These are phyloP conservation scores for Florisuga fusca DNA, from an alignment of 2,797 vertebrate genomes.

Conservation along the genomic window DNA sequence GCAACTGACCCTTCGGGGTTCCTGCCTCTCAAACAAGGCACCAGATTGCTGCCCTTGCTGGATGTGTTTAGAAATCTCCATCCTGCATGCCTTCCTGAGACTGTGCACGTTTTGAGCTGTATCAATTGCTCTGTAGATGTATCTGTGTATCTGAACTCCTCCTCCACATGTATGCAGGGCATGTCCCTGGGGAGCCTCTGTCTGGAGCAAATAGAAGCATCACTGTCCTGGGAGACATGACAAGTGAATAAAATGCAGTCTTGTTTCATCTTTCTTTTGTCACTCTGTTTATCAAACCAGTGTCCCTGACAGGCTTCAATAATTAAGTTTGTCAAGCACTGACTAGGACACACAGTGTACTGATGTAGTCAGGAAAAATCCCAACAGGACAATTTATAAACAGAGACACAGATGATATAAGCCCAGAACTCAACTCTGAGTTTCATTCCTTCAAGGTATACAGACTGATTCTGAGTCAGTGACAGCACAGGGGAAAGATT, in stretches of 20 bases:
- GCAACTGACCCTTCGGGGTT: background rate
- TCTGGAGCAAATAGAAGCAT: background rate
- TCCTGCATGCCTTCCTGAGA: background rate
- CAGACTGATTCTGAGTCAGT: background rate
- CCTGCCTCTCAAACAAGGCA: background rate
- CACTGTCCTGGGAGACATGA: background rate
- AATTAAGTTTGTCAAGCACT: conserved; percentile 31
- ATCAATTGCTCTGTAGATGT: background rate
- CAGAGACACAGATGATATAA: background rate
- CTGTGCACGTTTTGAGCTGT: background rate
- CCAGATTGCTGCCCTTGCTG: background rate
- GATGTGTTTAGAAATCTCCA: background rate
- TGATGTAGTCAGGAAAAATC: background rate
- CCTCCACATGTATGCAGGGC: background rate
- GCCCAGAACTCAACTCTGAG: background rate
- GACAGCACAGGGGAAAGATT: background rate
- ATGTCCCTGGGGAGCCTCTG: background rate
- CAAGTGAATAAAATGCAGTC: conserved; percentile 8
- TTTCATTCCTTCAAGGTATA: background rate
- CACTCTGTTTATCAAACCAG: conserved; percentile 4
- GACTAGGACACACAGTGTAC: background rate
- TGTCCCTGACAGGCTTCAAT: conserved; percentile 21
- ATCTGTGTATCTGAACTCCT: background rate
- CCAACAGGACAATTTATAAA: background rate
- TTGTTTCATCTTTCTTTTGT: conserved; percentile 20